These are phyloP conservation scores for Psilopsiagon aurifrons DNA, from an alignment of 2,113 vertebrate species.

Conservation along the genomic window DNA sequence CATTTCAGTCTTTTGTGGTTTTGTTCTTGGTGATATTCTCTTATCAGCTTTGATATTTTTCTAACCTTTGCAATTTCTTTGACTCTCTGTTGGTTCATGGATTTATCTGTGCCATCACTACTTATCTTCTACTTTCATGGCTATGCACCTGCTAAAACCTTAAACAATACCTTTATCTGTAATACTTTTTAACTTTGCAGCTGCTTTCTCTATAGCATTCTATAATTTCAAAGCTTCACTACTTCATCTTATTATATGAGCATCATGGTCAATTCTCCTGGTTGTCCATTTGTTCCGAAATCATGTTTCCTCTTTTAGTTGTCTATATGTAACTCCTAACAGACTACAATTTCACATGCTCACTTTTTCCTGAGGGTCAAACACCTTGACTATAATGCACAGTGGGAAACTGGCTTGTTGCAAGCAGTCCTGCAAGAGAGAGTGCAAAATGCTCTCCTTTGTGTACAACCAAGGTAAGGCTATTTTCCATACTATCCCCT, in stretches of 20 bases:
- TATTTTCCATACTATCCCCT: background rate
- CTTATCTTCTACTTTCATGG: background rate
- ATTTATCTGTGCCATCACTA: background rate
- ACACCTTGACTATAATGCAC: background rate
- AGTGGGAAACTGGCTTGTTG: background rate
- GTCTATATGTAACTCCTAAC: background rate
- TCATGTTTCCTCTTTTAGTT: background rate
- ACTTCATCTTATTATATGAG: background rate
- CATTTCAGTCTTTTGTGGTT: background rate
- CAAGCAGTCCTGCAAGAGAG: background rate
- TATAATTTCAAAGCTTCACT: background rate
- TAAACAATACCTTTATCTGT: background rate
- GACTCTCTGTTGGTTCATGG: background rate
- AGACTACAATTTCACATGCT: accelerated
- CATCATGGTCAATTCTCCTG: background rate
- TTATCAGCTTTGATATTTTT: background rate
- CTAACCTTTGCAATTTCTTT: background rate
- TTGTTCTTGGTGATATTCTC: background rate
- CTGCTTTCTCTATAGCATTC: background rate
- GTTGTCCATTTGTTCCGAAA: background rate
- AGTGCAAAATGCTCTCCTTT: background rate
- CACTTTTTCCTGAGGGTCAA: background rate
- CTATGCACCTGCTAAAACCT: background rate
- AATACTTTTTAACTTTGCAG: background rate
- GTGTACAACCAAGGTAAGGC: background rate